Base-by-base conservation (phyloP, 1,140 invertebrate species). In the Trichomalopsis sarcophagae region DNA sequence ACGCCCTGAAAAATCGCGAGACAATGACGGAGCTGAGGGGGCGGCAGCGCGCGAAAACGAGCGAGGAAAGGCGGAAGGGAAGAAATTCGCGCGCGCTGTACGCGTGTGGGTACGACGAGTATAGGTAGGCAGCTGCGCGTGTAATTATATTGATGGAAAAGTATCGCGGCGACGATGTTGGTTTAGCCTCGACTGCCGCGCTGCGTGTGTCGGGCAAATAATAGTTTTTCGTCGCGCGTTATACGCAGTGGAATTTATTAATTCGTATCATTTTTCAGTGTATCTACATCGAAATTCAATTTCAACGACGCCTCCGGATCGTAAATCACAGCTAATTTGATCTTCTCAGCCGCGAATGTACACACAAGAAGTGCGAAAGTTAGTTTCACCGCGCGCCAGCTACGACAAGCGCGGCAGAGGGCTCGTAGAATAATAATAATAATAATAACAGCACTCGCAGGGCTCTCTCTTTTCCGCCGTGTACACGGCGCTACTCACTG, bases 371-470 rank as follows among this genome's bases (percentile, higher is more conserved):
- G 68, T 17, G 27, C 10, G 27, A 71, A 71, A 71, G 9, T 27
- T 13, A 27, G 23, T 30, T 71, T 71, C 68, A 30, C 27, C 68
- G 13, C 17, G 0, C 1, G 27, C 17, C 68, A 33, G 0, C 2
- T 66, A 71, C 10, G 30, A 71, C 33, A 36, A 36, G 5, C 33
- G 33, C 33, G 33, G 33, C 33, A 36, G 33, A 36, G 33, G 33
- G 33, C 33, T 36, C 33, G 33, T n/a, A n/a, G n/a, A n/a, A 36
- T 36, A 92, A 91, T 90, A 91, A 92, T 92, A 92, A 62, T n/a
- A 62, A 44, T 44, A 44, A 44, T 44, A 27, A 6, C 5, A 66
- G 1, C 9, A 1, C 14, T 50, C 13, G 6, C 14, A 13, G 9
- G 10, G 47, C 10, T 21, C 50, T 21, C 68, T 82, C 33, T 87